Evolutionary conservation across 2,888 invertebrate species (phyloP), one percentile per base, ranked within the genome.

Genomic region (Fragum fragum): DNA sequence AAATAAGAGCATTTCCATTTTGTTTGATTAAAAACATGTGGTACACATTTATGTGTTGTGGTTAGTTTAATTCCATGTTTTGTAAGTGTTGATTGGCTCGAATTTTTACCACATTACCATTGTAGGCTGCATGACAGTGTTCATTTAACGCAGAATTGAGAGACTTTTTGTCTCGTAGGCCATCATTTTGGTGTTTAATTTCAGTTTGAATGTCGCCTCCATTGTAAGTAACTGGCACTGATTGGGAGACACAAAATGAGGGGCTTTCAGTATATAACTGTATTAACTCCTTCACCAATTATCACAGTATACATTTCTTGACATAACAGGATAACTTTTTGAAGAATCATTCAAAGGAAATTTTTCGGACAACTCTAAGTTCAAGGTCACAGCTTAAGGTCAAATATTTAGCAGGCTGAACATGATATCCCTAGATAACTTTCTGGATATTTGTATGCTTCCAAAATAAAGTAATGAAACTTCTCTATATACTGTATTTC

Each of bases 141-240:
- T 66, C 66, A 66, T 66, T 66, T 66, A 66, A 36, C 16, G 23
- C 23, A 18, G 66, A 21, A 66, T 66, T 26, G 21, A 36, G 66
- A 21, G 66, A 42, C 66, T 9, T 23, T n/a, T 36, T 42, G 66
- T 66, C 66, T 66, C 14, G 32, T 26, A 26, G 66, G 26, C 66
- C 29, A 21, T 66, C 42, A 66, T 42, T 66, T 66, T 23, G 42
- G 42, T 23, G 66, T 66, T 42, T 66, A 66, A 66, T 66, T 66
- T 66, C 66, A 66, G 66, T 66, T 66, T 66, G 66, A 66, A 66
- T 66, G 66, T 42, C 66, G 36, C 39, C 23, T 11, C 18, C 36
- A 36, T 42, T 36, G 36, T 66, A 66, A 23, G 42, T 66, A 66
- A 39, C 39, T 36, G 23, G 42, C n/a, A 23, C 21, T 66, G 66